Evolutionary conservation across 2,113 vertebrate genomes (phyloP).

Genomic region (Tenebrosternarchus preto): DNA sequence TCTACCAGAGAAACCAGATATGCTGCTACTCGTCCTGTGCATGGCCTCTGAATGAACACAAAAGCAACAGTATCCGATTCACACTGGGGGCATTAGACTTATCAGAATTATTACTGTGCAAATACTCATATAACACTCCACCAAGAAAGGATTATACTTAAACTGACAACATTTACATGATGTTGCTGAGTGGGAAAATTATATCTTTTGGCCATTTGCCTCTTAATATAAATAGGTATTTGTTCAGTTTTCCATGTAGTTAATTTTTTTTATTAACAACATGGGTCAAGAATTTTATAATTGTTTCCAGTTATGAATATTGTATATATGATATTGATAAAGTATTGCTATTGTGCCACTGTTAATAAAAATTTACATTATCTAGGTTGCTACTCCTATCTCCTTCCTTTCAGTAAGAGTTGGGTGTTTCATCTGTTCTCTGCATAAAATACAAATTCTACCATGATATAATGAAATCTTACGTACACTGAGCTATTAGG

Average conservation of each 20-base stretch:
- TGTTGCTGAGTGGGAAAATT: slow-evolving; percentile 31
- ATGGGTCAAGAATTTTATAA: slow-evolving; percentile 27
- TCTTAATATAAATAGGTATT: neutral
- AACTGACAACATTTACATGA: slow-evolving; percentile 22
- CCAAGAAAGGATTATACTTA: slow-evolving; percentile 14
- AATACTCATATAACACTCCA: slow-evolving; percentile 22
- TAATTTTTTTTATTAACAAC: slow-evolving; percentile 15
- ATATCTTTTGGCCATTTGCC: slow-evolving; percentile 1
- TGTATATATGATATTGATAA: slow-evolving; percentile 50
- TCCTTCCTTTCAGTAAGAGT: neutral
- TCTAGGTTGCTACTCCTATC: neutral
- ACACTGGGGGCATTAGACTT: slow-evolving; percentile 23
- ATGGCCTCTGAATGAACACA: slow-evolving; percentile 14
- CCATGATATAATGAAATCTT: too few relatives aligned
- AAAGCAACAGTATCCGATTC: slow-evolving; percentile 13
- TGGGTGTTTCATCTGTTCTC: too few relatives aligned
- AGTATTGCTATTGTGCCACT: slow-evolving; percentile 47
- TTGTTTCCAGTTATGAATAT: slow-evolving; percentile 36
- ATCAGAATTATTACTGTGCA: slow-evolving; percentile 18
- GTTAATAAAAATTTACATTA: slow-evolving; percentile 57
- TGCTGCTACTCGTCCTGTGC: slow-evolving; percentile 37
- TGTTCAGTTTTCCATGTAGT: neutral
- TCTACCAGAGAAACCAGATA: slow-evolving; percentile 19
- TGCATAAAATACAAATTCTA: too few relatives aligned
- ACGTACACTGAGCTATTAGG: too few relatives aligned